Base-by-base conservation (phyloP, 2,888 invertebrate species). In the Morpho deidamia region DNA sequence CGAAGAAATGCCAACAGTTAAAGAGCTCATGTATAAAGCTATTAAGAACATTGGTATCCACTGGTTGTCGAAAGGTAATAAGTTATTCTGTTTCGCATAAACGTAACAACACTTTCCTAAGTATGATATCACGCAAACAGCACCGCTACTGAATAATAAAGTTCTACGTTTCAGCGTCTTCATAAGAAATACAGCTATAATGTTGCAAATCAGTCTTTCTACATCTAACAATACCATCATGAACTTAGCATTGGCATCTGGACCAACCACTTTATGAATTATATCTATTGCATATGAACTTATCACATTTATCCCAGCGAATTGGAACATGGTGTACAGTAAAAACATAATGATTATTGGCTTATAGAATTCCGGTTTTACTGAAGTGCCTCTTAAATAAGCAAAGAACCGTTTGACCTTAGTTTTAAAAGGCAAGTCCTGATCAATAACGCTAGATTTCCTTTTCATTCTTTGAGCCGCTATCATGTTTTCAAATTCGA, bases 271-370 rank as follows among this genome's bases (percentile, higher is more conserved):
- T 56, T 91, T 83, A 8, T 74, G 76, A 53, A 94, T 91, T 44
- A 94, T 92, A 63, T 92, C 91, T 33, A 92, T 92, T 0, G 94
- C 91, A 62, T 94, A 94, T 0, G 93, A 94, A 45, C 92, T 91
- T 12, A 95, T 90, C 0, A 94, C 93, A 63, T 94, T 94, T 8
- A 93, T 91, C 0, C 94, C 95, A 23, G 93, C 91, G 56, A 94
- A 92, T 69, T 94, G 94, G 64, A 92, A 92, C 68, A 92, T 91
- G 0, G 91, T 88, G 62, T 94, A 94, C 50, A 94, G 81, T 1
- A 91, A 81, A 52, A 92, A 86, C 78, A 94, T 90, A 44, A 93
- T 91, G 0, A 81, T 70, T 7, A 93, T 83, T 0, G 93, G 93
- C 65, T 91, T 92, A 53, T 90, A 81, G 68, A 93, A 93, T 64